phyloP scores from a whole-genome alignment of 1,140 invertebrate species.

The Sipha flava region DNA sequence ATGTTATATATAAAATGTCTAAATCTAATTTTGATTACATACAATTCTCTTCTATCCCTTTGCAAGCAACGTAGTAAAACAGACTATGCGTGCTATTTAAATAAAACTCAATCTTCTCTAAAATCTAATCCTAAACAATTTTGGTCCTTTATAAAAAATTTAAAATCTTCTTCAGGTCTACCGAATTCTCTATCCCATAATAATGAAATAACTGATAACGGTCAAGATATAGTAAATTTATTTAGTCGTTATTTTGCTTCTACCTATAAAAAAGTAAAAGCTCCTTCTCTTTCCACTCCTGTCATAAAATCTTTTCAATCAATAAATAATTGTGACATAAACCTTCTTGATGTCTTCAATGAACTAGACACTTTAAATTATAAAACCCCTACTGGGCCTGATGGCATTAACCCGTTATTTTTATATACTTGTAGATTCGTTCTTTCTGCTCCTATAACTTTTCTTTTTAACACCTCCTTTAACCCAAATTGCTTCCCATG shows the following conservation, averaged over 20 bases:
- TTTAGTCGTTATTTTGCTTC: no score
- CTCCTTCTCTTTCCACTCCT: no score
- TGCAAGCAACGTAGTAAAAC: not conserved
- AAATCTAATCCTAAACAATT: not conserved
- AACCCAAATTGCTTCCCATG: no score
- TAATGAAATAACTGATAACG: no score
- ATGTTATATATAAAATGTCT: not conserved
- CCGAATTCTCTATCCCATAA: no score
- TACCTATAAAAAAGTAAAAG: no score
- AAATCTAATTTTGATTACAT: not conserved
- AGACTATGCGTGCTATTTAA: not conserved
- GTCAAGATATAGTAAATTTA: no score
- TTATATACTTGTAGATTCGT: not conserved
- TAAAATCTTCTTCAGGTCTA: no score
- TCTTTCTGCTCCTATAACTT: not conserved
- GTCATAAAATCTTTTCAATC: no score
- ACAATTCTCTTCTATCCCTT: not conserved
- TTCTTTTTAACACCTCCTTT: not conserved
- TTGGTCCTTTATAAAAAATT: not conserved
- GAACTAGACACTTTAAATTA: not conserved
- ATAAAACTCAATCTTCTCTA: not conserved
- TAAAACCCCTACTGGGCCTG: not conserved
- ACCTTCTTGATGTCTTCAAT: not conserved
- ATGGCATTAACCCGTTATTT: not conserved
- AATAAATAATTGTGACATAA: no score